Evolutionary conservation across 2,888 invertebrate genomes (phyloP).

Genomic region (Neelides folsomi): DNA sequence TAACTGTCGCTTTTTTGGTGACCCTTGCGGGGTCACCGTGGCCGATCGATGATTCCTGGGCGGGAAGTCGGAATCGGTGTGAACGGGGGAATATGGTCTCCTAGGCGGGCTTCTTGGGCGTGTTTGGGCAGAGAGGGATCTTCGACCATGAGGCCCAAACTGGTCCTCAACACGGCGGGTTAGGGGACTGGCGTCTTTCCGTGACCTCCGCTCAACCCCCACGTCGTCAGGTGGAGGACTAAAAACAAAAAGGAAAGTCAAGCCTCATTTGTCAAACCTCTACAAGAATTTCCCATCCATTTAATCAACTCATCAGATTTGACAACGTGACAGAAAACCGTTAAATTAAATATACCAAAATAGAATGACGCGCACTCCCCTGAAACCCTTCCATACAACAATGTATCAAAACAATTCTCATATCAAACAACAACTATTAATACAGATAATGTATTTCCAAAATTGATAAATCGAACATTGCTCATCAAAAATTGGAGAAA

Average conservation of each 20-base stretch:
- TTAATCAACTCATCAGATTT: too few species aligned
- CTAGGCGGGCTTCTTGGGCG: conserved; percentile 27
- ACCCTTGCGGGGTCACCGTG: conserved; percentile 84
- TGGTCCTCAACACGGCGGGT: conserved; percentile 48
- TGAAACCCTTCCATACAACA: too few species aligned
- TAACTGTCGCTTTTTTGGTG: conserved; percentile 89
- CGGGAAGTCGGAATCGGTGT: conserved; percentile 15
- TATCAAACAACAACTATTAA: too few species aligned
- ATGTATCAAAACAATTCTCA: too few species aligned
- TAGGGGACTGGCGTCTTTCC: conserved; percentile 71
- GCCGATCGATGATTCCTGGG: conserved; percentile 37
- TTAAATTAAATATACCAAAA: too few species aligned
- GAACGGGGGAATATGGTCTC: conserved; percentile 22
- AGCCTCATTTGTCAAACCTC: conserved; percentile 3
- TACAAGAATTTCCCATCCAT: neutral
- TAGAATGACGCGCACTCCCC: too few species aligned
- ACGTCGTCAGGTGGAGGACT: conserved; percentile 58
- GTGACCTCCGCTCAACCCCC: conserved; percentile 50
- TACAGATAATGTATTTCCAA: too few species aligned
- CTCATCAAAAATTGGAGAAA: too few species aligned
- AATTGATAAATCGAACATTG: too few species aligned
- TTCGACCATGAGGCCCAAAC: conserved; percentile 18
- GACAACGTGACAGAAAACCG: too few species aligned
- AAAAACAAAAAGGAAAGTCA: conserved; percentile 32
- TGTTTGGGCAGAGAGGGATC: conserved; percentile 29